Percentiles rank a stretch among this genome's conserved stretches.
phyloP scores from a whole-genome alignment of 2,113 vertebrate genomes.

The Menura novaehollandiae region DNA sequence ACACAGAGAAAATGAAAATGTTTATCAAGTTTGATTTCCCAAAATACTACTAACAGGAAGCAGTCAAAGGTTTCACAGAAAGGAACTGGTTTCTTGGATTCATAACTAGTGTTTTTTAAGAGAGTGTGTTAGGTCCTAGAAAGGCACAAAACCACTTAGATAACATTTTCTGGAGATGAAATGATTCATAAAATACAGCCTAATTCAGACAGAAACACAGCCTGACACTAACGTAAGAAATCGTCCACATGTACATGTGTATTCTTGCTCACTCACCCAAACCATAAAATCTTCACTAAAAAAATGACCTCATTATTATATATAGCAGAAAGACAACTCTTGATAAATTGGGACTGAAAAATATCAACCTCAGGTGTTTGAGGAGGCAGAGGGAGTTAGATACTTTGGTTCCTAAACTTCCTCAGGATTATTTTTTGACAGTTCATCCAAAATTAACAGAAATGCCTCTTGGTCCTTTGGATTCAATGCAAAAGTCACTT shows the following conservation, averaged over 20 bases:
- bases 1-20: neutral
- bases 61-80: neutral
- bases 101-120: neutral
- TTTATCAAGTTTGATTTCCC: neutral
- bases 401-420: neutral
- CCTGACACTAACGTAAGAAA: neutral
- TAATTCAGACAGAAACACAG: neutral
- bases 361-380: neutral
- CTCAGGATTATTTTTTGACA: neutral
- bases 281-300: neutral
- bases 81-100: neutral
- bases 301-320: neutral
- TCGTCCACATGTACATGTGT: neutral
- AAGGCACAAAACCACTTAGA: neutral
- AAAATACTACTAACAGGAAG: neutral
- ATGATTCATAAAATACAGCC: neutral
- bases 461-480: neutral
- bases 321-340: neutral
- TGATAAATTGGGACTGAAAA: neutral
- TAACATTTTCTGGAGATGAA: neutral
- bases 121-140: neutral
- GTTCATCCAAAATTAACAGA: neutral
- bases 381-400: neutral
- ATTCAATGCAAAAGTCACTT: neutral
- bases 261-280: neutral